These are phyloP conservation scores for Drosophila neocordata DNA, from an alignment of 1,140 invertebrate genomes.

Conservation along the genomic window DNA sequence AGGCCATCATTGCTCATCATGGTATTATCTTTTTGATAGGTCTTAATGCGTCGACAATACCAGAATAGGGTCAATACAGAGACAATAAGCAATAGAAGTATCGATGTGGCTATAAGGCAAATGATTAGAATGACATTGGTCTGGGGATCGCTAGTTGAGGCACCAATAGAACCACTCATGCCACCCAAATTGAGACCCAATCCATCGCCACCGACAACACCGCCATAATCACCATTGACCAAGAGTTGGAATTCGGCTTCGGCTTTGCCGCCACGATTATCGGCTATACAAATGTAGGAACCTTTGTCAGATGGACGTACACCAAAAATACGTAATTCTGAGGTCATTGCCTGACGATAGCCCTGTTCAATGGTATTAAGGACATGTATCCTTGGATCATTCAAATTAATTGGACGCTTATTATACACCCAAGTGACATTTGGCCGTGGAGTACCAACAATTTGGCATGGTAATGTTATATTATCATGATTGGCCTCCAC, in stretches of 20 bases:
- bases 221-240: conserved; percentile 84
- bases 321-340: conserved; percentile 89
- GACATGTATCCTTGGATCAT: conserved; percentile 84
- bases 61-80: conserved; percentile 87
- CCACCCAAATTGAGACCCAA: conserved; percentile 28
- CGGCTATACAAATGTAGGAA: conserved; percentile 93
- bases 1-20: conserved; percentile 80
- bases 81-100: conserved; percentile 85
- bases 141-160: conserved; percentile 64
- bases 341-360: conserved; percentile 53
- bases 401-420: conserved; percentile 83
- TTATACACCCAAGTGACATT: conserved; percentile 90
- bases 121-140: conserved; percentile 84
- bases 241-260: conserved; percentile 86
- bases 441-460: conserved; percentile 89
- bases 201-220: conserved; percentile 81
- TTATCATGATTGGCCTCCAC: conserved; percentile 86
- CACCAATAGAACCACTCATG: conserved; percentile 65
- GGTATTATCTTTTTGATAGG: conserved; percentile 84
- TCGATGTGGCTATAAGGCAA: conserved; percentile 84
- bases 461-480: conserved; percentile 90
- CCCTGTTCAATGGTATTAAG: conserved; percentile 61
- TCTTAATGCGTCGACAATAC: conserved; percentile 85
- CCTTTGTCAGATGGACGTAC: conserved; percentile 90
- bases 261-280: conserved; percentile 92